Evolutionary conservation across 2,888 invertebrate genomes (phyloP), one percentile per base, ranked within the genome.

Genomic region (Agrilus mali): DNA sequence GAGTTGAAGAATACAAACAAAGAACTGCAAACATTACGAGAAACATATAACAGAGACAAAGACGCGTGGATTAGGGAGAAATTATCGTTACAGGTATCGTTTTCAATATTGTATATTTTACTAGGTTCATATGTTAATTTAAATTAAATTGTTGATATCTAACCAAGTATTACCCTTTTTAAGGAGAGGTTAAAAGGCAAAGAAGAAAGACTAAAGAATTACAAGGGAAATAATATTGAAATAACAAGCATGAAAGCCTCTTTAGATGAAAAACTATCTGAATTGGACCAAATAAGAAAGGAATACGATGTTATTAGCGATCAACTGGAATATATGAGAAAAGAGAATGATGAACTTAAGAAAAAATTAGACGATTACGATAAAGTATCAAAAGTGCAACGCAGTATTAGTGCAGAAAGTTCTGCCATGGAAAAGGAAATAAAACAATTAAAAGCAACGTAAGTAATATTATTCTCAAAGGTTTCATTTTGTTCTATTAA

Each of bases 321-420:
- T 55, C 80, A 86, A 60, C 73, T 83, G 48, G 78, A 83, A 45
- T 82, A 82, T 49, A 65, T 85, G 55, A 74, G 77, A 50, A 78
- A 74, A 65, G 80, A 81, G 77, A 78, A 84, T 59, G 92, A 92
- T 53, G 90, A 88, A 59, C 66, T 86, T 2, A 77, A 76, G 51
- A 74, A 80, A 53, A 88, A 88, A 61, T 63, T 90, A 31, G 88
- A 86, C 58, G 90, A 90, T 64, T 89, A 82, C 61, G 85, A 86
- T 59, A 82, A 82, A 61, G 82, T 90, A 3, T 80, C 82, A 36
- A 88, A 89, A 66, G 77, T 86, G 14, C 87, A 90, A 58, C 74
- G 83, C 50, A 84, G 79, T 45, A 74, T 87, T 36, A 80, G 81
- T 42, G 80, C 82, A 2, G 88, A 87, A 54, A 84, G 82, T 43